These are phyloP conservation scores for Otis tarda DNA, from an alignment of 2,113 vertebrate genomes.

Conservation along the genomic window DNA sequence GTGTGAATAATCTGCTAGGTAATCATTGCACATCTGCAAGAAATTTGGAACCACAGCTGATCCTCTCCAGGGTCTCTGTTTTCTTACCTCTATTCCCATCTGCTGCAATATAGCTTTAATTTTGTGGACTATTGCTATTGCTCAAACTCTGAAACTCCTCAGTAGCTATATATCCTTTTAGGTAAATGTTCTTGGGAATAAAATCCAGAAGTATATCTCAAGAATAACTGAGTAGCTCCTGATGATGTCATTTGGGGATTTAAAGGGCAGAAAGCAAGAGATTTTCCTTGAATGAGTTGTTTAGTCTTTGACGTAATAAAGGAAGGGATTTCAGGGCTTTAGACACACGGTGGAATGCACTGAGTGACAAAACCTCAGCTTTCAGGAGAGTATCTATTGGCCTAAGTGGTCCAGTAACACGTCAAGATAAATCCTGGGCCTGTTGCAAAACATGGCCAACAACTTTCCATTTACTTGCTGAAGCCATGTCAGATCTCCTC, in stretches of 20 bases:
- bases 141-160: neutral
- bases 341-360: neutral
- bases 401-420: neutral
- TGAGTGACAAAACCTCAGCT: neutral
- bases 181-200: neutral
- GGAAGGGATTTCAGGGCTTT: neutral
- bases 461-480: neutral
- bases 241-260: neutral
- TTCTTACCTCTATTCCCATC: neutral
- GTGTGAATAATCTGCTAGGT: neutral
- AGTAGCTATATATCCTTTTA: neutral
- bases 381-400: neutral
- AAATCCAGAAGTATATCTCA: neutral
- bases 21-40: neutral
- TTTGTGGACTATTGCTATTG: neutral
- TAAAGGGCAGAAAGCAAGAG: neutral
- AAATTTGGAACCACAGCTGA: neutral
- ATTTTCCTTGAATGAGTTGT: neutral
- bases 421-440: neutral
- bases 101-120: neutral
- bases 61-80: neutral
- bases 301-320: neutral
- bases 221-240: neutral
- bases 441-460: rapidly evolving
- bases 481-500: neutral